These are phyloP conservation scores for Cremastinae sp. DNA, from an alignment of 2,888 invertebrate genomes.

Conservation along the genomic window DNA sequence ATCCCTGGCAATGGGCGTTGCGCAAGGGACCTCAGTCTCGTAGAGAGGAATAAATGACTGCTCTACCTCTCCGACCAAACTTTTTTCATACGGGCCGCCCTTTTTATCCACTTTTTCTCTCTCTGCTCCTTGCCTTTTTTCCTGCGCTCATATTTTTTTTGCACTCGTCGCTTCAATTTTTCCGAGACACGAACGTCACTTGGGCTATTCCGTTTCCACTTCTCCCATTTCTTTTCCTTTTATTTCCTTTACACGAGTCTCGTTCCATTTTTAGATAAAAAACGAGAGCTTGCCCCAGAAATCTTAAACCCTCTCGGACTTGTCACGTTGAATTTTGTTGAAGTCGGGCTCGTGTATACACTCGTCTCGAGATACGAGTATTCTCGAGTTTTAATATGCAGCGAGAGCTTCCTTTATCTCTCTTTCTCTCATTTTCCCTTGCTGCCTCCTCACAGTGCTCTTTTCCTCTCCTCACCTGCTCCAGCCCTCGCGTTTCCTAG, in stretches of 20 bases:
- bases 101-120: constrained; percentile 9
- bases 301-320: constrained; percentile 53
- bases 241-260: constrained; percentile 13
- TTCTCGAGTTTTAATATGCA: constrained; percentile 58
- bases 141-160: constrained; percentile 14
- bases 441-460: constrained; percentile 1
- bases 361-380: constrained; percentile 52
- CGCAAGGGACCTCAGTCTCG: constrained; percentile 26
- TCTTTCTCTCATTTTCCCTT: constrained; percentile 24
- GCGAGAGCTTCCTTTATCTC: constrained; percentile 47
- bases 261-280: constrained; percentile 51
- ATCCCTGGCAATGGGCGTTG: constrained; percentile 41
- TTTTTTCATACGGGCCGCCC: constrained; percentile 25
- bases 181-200: constrained; percentile 19
- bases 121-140: constrained; percentile 5
- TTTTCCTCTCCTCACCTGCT: constrained; percentile 16
- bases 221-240: neutral
- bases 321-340: constrained; percentile 54
- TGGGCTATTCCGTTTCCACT: too few species aligned
- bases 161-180: constrained; percentile 18
- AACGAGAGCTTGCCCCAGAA: constrained; percentile 51
- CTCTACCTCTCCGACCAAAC: constrained; percentile 46
- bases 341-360: constrained; percentile 46
- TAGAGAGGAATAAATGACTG: constrained; percentile 29
- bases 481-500: constrained; percentile 6